Evolutionary conservation across 2,113 vertebrate species (phyloP), one percentile per base, ranked within the genome.

Genomic region (Polyodon spathula): DNA sequence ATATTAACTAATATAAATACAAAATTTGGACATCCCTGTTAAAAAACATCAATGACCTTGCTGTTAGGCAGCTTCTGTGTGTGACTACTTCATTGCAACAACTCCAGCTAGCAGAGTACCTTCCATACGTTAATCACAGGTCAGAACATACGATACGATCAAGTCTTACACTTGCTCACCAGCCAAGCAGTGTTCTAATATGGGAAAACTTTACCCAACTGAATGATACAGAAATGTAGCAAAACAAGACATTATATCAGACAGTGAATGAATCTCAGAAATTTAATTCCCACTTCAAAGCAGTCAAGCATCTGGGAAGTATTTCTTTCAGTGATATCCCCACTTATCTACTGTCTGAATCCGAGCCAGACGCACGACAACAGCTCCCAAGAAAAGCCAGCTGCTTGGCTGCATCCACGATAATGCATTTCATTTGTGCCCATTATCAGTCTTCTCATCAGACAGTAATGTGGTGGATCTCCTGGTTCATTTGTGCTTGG

Each of bases 251-350:
- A 7, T 6, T 44, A 46, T 15, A 40, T 39, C 4, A 8, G 6
- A 53, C 37, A n/a, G 42, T 6, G 15, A 46, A 43, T 59, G 5
- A 59, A n/a, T 38, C 15, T 51, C 54, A 44, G 17, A 8, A 37
- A 54, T 27, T 44, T 40, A 17, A 37, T 41, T 53, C 43, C 37
- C 44, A 56, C 42, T 52, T 40, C 56, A 58, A 64, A 64, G 16
- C 39, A 37, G 51, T 10, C 12, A n/a, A 46, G 38, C 62, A 58
- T 63, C 39, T 63, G 62, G 56, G 41, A 58, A 58, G 12, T 38
- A 43, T 58, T 58, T 50, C 46, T 43, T 37, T 48, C 12, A 5
- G 46, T 40, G 39, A 51, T 44, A 37, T 63, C 39, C 5, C 55
- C 27, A 38, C 12, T 37, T 56, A 54, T 56, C 37, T 37, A 54